Conservation (phyloP, 2,113 vertebrate species). For the Scolopax mira region DNA sequence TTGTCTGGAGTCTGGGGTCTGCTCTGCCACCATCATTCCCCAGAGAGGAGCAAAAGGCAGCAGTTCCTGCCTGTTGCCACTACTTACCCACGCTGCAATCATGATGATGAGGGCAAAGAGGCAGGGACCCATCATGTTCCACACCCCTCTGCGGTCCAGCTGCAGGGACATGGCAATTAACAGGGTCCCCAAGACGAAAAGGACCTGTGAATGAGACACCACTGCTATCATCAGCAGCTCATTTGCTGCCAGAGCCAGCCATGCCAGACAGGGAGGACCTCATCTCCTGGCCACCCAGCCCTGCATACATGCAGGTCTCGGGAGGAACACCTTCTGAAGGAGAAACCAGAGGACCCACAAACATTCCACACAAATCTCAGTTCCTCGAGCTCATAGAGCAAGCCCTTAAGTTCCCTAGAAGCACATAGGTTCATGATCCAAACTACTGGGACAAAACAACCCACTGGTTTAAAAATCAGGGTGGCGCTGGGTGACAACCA, state of each 20-base stretch:
- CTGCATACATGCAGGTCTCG: fast-evolving
- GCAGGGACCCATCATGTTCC: conserved; percentile 95
- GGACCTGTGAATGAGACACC: conserved; percentile 72
- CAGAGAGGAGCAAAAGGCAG: neutral
- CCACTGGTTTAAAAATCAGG: neutral
- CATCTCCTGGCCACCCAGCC: neutral
- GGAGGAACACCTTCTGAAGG: neutral
- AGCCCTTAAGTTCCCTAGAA: neutral
- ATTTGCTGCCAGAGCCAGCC: neutral
- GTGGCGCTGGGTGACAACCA: neutral
- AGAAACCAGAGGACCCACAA: neutral
- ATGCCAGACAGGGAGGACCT: neutral
- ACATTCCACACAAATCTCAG: neutral
- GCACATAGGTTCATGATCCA: fast-evolving
- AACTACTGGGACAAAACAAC: neutral
- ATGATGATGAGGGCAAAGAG: conserved; percentile 86
- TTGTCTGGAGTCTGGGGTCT: neutral
- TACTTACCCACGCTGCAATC: conserved; percentile 88
- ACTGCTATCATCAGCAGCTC: neutral
- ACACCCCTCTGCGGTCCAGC: conserved; percentile 90
- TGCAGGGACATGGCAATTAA: conserved; percentile 95
- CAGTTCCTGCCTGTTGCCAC: neutral
- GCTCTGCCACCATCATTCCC: neutral
- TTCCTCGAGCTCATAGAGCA: neutral
- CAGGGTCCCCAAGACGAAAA: conserved; percentile 87